Base-by-base conservation (phyloP, 1,140 invertebrate species). In the Cotesia typhae region DNA sequence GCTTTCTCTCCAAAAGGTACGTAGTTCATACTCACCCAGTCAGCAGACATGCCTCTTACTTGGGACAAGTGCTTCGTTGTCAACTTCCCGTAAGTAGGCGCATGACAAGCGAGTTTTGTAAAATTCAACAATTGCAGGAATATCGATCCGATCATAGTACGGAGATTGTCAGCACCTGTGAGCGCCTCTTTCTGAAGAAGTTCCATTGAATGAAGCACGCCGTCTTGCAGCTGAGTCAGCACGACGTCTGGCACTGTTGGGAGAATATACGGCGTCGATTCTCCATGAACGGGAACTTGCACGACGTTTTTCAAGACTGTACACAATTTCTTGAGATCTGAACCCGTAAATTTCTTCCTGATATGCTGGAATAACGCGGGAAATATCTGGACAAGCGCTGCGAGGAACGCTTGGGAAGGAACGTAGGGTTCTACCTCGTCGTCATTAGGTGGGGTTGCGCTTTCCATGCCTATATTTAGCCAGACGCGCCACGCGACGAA, bases 381-480 rank as follows among this genome's bases (percentile, higher is more conserved):
- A 84, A 98, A 97, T 81, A 97, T 97, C 86, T 97, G 96, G 75
- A 98, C 92, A 4, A 98, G 88, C 1, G 96, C 94, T 0, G 96
- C 96, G 35, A 99, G 89, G 87, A 98, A 99, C 74, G 94, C 92
- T 82, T 97, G 95, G 10, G 94, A 95, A 1, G 96, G 96, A 74
- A 96, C 91, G 83, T 96, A 97, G 72, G 91, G 89, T 76, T 67
- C 41, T 12, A 52, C 17, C 35, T 89, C 89, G 65, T 88, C 82
- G 79, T 90, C 89, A 55, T 88, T 82, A n/a, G 91, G 89, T 9
- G 92, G 90, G 68, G 90, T 88, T 35, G 93, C 94, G 72, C 92
- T 92, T 81, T 94, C 92, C 57, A 90, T 90, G 17, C 94, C 95
- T 73, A 97, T 96, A 78, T 92, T 94, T 14, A 95, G 82, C 94